Evolutionary conservation across 2,888 invertebrate genomes (phyloP), one percentile per base, ranked within the genome.

Genomic region (Trichogramma dendrolimi): DNA sequence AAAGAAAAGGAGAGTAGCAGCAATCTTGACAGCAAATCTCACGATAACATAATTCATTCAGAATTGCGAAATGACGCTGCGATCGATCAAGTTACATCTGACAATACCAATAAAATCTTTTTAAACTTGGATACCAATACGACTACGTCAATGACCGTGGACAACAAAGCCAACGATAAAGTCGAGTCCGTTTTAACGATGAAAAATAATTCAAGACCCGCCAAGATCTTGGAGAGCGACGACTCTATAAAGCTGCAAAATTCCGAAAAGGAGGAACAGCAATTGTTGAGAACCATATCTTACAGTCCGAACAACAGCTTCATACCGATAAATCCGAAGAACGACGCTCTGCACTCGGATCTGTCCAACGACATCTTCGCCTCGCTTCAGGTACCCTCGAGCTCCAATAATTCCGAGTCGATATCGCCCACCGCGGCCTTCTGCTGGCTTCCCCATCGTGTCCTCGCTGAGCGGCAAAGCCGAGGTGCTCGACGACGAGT

Each of bases 401-500:
- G 82, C 62, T 81, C 82, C 14, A 81, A 83, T 70, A 82, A 84
- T 75, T 82, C 85, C 4, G 84, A 85, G 71, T 84, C 85, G 1
- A 84, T 86, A 56, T 90, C 90, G 2, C 90, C 90, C 5, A 90
- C 90, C 3, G 90, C 90, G 10, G 90, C 90, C 2, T 90, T 90
- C 73, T 90, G 8, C 83, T 88, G 80, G 87, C 89, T 90, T 90
- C 72, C 90, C 90, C 0, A 77, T 90, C 54, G 90, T 90, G 0
- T 88, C 85, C 0, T 83, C 84, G 4, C 72, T 83, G 6, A 83
- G 83, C 66, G 84, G 82, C 6, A 82, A 83, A 53, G 80, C 82
- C 1, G 83, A 83, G 70, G 83, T 82, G 0, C 75, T 82, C 6
- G 83, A 83, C 55, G 84, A 84, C 60, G 84, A 84, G 65, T 82